Evolutionary conservation across 2,797 vertebrate species (phyloP).

Genomic region (Sebastes trivittatus): DNA sequence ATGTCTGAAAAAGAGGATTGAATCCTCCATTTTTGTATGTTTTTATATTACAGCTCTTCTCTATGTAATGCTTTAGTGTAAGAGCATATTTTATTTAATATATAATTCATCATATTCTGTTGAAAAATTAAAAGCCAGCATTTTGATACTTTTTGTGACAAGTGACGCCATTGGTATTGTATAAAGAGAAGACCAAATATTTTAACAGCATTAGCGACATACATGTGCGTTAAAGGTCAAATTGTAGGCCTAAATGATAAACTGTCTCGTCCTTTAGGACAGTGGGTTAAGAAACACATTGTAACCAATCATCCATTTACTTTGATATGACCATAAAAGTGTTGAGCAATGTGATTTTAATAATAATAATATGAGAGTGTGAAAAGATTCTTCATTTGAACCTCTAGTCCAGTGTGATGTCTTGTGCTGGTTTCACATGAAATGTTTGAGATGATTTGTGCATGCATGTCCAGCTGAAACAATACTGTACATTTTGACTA

Average conservation of each 20-base stretch:
- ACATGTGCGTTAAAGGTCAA: constrained; percentile 12
- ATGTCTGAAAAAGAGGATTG: constrained; percentile 64
- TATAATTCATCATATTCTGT: constrained; percentile 35
- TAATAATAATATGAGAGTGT: constrained; percentile 38
- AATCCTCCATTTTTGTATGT: constrained; percentile 65
- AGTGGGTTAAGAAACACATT: constrained; percentile 26
- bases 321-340: constrained; percentile 17
- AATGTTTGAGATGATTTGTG: constrained; percentile 72
- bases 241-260: neutral
- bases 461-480: constrained; percentile 84
- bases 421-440: constrained; percentile 85
- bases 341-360: constrained; percentile 33
- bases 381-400: constrained; percentile 52
- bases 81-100: constrained; percentile 68
- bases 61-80: constrained; percentile 58
- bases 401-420: constrained; percentile 72
- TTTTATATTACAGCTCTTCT: constrained; percentile 47
- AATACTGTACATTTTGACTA: constrained; percentile 81
- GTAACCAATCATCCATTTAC: constrained; percentile 24
- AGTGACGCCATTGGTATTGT: constrained; percentile 25
- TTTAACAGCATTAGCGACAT: constrained; percentile 9
- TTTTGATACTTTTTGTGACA: constrained; percentile 33
- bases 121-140: neutral
- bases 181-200: constrained; percentile 18
- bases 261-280: neutral